Evolutionary conservation across 2,113 vertebrate genomes (phyloP), one percentile per base, ranked within the genome.

Genomic region (Poeciliopsis turrubarensis): DNA sequence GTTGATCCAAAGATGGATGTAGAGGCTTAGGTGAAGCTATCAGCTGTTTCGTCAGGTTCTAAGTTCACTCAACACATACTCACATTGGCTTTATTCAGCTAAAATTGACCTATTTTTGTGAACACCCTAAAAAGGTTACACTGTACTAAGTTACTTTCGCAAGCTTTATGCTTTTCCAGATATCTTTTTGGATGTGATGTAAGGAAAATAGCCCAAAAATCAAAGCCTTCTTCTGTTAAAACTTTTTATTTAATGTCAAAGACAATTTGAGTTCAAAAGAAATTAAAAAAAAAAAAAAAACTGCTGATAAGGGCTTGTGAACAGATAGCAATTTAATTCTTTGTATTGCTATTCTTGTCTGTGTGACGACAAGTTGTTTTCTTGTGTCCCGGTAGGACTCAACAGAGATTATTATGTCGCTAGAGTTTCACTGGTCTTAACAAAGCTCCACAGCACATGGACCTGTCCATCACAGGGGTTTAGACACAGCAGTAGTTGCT

Each of bases 31-130:
- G 61, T 72, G 80, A 71, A 87, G 76, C 74, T 78, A 86, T 93
- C 92, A 92, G 90, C 92, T 93, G 91, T 91, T 92, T 92, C 78
- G 78, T 86, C 86, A 67, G 89, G 82, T 91, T 92, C 88, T 90
- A 87, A 86, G 87, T 90, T 90, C 89, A 79, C 83, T 86, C 87
- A 80, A 79, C 88, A 90, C 84, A 82, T 92, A 85, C 85, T 92
- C 87, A 81, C 85, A 75, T 92, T 91, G 87, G 85, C 72, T 66
- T 25, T 70, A 73, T 89, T 88, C 63, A 67, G 83, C 89, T 83
- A 82, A 66, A 39, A 22, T 85, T 41, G 13, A 10, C 75, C 82
- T 93, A 92, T 91, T 89, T 90, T 93, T 90, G 78, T 66, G 31
- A 47, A 32, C 67, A 31, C 65, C 30, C 32, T 77, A 3, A 65